Conservation (phyloP, 2,888 invertebrate genomes). For the Xestobium rufovillosum region DNA sequence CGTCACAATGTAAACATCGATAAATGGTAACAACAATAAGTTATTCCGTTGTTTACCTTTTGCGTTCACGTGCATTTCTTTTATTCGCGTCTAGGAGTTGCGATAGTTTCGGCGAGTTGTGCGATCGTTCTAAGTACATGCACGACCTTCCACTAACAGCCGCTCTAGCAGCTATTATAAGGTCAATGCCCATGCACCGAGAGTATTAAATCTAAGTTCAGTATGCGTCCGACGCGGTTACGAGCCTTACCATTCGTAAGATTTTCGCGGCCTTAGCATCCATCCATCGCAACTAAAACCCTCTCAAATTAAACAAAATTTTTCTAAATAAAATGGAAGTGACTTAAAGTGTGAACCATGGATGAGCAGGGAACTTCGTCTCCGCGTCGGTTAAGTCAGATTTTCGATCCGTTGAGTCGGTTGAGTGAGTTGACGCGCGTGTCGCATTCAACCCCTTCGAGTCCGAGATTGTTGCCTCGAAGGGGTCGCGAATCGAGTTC, state of each 20-base stretch:
- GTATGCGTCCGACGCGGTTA: conserved; percentile 26
- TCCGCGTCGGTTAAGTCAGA: conserved; percentile 69
- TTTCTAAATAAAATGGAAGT: too few species aligned
- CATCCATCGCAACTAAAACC: too few species aligned
- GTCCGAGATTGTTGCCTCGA: conserved; percentile 63
- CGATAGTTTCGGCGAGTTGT: too few species aligned
- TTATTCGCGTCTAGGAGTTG: too few species aligned
- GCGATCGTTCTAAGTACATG: conserved; percentile 18
- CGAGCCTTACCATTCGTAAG: conserved; percentile 20
- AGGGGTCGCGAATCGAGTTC: conserved; percentile 58
- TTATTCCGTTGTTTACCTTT: too few species aligned
- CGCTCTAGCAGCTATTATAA: conserved; percentile 32
- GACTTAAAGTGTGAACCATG: conserved; percentile 25
- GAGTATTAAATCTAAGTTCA: conserved; percentile 33
- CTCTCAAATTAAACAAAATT: too few species aligned
- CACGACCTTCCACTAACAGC: conserved; percentile 35
- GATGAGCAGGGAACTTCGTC: conserved; percentile 27
- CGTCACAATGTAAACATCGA: too few species aligned
- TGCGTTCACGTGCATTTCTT: too few species aligned
- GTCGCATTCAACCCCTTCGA: conserved; percentile 61
- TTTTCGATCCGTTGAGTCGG: conserved; percentile 72
- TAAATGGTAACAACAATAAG: too few species aligned
- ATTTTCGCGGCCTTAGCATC: too few species aligned
- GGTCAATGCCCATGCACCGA: conserved; percentile 37
- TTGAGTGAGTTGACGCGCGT: conserved; percentile 56